Base-by-base conservation (phyloP, 2,113 vertebrate species). In the Tautogolabrus adspersus region DNA sequence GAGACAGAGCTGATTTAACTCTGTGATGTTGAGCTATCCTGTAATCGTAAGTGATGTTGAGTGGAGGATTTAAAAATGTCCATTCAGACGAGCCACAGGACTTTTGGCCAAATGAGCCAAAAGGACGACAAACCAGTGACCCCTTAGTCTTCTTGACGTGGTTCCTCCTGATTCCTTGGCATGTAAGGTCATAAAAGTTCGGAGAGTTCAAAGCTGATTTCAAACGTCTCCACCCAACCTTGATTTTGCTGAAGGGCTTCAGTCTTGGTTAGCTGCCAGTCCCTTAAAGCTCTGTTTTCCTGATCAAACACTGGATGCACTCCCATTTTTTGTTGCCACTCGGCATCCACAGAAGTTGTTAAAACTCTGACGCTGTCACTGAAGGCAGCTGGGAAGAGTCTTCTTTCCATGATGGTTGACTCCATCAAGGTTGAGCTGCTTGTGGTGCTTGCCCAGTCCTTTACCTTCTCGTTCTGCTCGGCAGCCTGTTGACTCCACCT, bases 391-490 rank as follows among this genome's bases (percentile, higher is more conserved):
- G 8, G 30, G 54, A 75, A 21, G 54, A 65, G 54, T 34, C 54
- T 44, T 71, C n/a, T 10, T 10, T 59, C 52, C 55, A 30, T 18
- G 40, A 18, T 67, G 2, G 26, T 56, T 44, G 49, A 34, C 58
- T 56, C 60, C 19, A 26, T 8, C 18, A 4, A 16, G 23, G 55
- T 30, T 63, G 67, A 77, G 42, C 72, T 0, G 0, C 18, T 34
- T 30, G 46, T 23, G n/a, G 5, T 37, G 19, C 34, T 37, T 5
- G 22, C 37, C 60, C n/a, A 16, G 18, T 37, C 56, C 34, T 73
- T 67, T 83, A 86, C n/a, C 74, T 73, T 23, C 60, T 82, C 2
- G 83, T 87, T 59, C 60, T 73, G 19, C 23, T 83, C 37, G 51
- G 79, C 3, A 68, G 70, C 22, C 62, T 67, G 47, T 55, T 74